A percentile compares a stretch with the other conserved stretches of the same genome.
Evolutionary conservation across 2,888 invertebrate species (phyloP).

Genomic region (Theretra japonica): DNA sequence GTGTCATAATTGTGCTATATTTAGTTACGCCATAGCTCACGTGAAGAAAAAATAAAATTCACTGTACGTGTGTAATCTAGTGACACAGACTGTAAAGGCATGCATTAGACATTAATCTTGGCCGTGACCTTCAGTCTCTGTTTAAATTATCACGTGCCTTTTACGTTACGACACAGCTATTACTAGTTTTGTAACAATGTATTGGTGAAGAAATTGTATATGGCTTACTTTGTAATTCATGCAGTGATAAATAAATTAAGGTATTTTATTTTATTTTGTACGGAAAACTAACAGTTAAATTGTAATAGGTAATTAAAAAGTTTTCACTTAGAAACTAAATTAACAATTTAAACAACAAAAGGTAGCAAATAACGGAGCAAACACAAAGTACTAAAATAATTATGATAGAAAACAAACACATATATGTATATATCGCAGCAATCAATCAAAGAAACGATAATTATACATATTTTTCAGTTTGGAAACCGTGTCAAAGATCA

Average conservation of each 20-base stretch:
- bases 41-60: slow-evolving; percentile 1
- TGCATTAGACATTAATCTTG: background rate
- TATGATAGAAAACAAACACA: no score
- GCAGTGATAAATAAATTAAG: background rate
- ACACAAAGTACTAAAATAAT: no score
- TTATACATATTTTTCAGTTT: no score
- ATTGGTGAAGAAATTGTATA: background rate
- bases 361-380: no score
- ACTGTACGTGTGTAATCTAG: slow-evolving; percentile 4
- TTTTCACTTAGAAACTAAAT: no score
- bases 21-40: background rate
- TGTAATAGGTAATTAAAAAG: no score
- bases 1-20: background rate
- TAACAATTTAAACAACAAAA: no score
- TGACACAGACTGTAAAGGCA: background rate
- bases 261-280: no score
- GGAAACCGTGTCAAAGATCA: no score
- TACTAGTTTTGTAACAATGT: background rate
- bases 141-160: slow-evolving; percentile 6
- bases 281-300: no score
- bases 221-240: background rate
- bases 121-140: background rate
- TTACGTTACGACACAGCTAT: slow-evolving; percentile 9
- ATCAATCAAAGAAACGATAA: no score
- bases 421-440: no score